These are phyloP conservation scores for Eulemur mongoz DNA, from an alignment of 2,797 vertebrate species.

Conservation along the genomic window DNA sequence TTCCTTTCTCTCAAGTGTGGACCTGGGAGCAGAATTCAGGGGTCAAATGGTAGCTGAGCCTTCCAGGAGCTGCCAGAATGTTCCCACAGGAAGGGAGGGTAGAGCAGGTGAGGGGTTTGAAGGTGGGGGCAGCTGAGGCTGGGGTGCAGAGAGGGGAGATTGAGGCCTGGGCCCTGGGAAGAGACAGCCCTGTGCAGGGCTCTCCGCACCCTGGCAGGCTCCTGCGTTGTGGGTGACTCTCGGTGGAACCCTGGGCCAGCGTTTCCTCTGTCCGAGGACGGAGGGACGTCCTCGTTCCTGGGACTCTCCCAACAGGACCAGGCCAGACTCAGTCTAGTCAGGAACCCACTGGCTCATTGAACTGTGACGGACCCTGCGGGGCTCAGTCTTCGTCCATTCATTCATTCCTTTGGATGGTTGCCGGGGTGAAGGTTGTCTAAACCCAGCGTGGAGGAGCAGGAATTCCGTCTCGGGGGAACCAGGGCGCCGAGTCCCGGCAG, in stretches of 20 bases:
- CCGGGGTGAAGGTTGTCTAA: background rate
- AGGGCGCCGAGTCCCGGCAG: too few species aligned
- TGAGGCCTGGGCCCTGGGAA: background rate
- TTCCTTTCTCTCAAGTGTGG: background rate
- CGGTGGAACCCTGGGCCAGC: too few species aligned
- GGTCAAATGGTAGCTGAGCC: background rate
- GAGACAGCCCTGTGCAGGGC: background rate
- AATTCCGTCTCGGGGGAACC: background rate
- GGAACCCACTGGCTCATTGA: background rate
- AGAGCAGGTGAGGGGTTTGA: background rate
- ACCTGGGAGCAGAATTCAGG: background rate
- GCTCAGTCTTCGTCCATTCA: background rate
- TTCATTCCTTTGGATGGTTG: too few species aligned
- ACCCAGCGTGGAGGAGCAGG: background rate
- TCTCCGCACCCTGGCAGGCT: background rate
- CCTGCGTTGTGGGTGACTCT: too few species aligned
- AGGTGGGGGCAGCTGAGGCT: background rate
- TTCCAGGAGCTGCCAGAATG: background rate
- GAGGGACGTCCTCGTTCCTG: background rate
- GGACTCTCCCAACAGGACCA: background rate
- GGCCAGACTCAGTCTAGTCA: background rate
- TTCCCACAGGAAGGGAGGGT: background rate
- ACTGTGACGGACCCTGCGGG: too few species aligned
- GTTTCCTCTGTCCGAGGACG: accelerated
- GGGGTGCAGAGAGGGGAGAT: background rate